Conservation (phyloP, 2,797 vertebrate genomes). For the Spondyliosoma cantharus region DNA sequence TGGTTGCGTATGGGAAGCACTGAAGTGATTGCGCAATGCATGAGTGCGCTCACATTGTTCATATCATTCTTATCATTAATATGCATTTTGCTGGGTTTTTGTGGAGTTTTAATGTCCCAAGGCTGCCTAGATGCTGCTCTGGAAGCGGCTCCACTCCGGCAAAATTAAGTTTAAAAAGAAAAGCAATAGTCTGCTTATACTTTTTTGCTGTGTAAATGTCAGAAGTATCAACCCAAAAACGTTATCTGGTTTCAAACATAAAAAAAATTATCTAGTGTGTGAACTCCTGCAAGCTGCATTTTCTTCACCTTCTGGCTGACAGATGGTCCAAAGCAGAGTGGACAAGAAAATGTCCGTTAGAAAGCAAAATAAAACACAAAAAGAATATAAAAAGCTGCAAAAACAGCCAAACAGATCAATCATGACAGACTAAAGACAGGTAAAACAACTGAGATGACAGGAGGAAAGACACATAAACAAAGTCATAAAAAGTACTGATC, state of each 20-base stretch:
- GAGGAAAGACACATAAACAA: slow-evolving; percentile 12
- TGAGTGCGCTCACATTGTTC: slow-evolving; percentile 42
- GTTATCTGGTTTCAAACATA: not conserved
- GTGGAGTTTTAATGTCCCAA: slow-evolving; percentile 29
- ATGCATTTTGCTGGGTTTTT: slow-evolving; percentile 42
- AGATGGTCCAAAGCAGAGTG: not conserved
- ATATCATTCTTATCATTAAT: slow-evolving; percentile 52
- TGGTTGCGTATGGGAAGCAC: slow-evolving; percentile 23
- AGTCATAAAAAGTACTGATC: slow-evolving; percentile 17
- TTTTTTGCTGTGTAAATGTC: slow-evolving; percentile 20
- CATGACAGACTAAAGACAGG: not conserved
- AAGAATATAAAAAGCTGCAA: not conserved
- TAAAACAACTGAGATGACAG: slow-evolving; percentile 14
- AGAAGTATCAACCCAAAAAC: slow-evolving; percentile 13
- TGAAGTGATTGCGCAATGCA: slow-evolving; percentile 30
- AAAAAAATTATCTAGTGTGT: not conserved
- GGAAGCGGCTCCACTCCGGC: slow-evolving; percentile 18
- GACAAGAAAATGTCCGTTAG: not conserved
- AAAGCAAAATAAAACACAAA: not conserved
- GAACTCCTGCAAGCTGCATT: not conserved
- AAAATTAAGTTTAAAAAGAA: slow-evolving; percentile 36
- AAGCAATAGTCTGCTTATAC: not conserved
- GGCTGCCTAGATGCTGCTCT: slow-evolving; percentile 44
- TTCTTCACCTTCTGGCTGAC: not conserved
- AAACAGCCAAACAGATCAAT: not conserved